Percentiles rank a stretch among this genome's conserved stretches.
These are phyloP conservation scores for Sebastes paucispinis DNA, from an alignment of 2,797 vertebrate genomes.

Conservation along the genomic window DNA sequence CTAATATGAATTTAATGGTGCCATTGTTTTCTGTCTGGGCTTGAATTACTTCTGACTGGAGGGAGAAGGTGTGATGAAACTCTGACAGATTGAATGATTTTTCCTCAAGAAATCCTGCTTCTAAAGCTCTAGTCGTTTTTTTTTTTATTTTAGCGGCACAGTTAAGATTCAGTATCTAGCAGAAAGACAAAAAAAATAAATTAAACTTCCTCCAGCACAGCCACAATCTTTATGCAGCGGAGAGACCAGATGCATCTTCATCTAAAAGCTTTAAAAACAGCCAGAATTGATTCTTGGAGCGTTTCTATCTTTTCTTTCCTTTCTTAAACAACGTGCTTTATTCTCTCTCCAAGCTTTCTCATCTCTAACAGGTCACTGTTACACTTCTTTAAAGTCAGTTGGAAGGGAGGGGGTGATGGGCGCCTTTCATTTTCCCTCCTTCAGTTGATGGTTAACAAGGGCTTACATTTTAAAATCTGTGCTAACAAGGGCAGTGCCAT, in stretches of 20 bases:
- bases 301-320: not conserved
- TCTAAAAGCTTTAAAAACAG: not conserved
- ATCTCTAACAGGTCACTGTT: conserved; percentile 4
- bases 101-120: not conserved
- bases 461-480: conserved; percentile 13
- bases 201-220: not conserved
- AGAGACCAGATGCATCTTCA: not conserved
- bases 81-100: not conserved
- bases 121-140: not conserved
- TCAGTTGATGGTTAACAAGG: conserved; percentile 8
- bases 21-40: not conserved
- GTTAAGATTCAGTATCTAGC: conserved; percentile 1
- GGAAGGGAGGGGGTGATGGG: rapidly evolving
- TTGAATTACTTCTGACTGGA: not conserved
- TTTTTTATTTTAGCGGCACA: not conserved
- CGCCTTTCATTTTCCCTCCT: conserved; percentile 15
- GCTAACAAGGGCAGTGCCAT: conserved; percentile 16
- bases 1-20: not conserved
- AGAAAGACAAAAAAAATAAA: not conserved
- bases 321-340: not conserved
- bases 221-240: not conserved
- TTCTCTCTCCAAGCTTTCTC: not conserved
- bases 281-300: not conserved
- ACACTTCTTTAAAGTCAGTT: not conserved
- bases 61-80: not conserved